Conservation (phyloP, 1,140 invertebrate genomes). For the Cherax quadricarinatus region DNA sequence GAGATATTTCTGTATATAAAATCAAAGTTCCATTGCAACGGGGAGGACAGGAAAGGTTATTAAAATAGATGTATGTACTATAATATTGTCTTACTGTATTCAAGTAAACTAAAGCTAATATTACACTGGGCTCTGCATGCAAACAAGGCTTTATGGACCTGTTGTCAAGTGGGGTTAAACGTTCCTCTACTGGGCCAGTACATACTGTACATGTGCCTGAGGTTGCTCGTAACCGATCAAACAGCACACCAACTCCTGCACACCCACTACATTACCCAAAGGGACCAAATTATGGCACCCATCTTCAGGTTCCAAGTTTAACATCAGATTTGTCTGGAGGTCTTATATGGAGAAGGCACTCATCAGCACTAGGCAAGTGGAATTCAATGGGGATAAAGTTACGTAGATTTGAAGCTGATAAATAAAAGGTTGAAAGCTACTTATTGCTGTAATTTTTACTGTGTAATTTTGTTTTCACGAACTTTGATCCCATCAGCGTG, state of each 20-base stretch:
- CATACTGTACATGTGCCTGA: slow-evolving; percentile 23
- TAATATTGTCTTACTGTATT: neutral
- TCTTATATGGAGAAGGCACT: slow-evolving; percentile 39
- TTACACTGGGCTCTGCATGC: slow-evolving; percentile 4
- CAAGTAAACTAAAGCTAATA: neutral
- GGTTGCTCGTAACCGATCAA: slow-evolving; percentile 40
- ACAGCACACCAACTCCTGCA: slow-evolving; percentile 55
- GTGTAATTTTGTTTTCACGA: neutral
- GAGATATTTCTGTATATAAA: too few species aligned
- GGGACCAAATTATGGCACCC: slow-evolving; percentile 63
- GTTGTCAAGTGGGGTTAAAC: slow-evolving; percentile 56
- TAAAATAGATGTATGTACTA: neutral
- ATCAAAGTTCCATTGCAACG: too few species aligned
- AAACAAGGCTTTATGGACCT: slow-evolving; percentile 66
- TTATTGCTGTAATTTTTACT: neutral
- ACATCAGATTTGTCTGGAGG: slow-evolving; percentile 13
- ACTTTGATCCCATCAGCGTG: neutral
- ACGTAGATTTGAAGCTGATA: neutral
- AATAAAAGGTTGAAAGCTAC: neutral
- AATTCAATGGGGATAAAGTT: neutral
- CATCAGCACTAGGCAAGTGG: slow-evolving; percentile 43
- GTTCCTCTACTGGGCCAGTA: slow-evolving; percentile 56
- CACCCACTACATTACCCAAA: slow-evolving; percentile 49
- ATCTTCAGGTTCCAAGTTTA: slow-evolving; percentile 49
- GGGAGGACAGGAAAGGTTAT: too few species aligned